A percentile compares a stretch with the other conserved stretches of the same genome.
Conservation (phyloP, 2,888 invertebrate genomes). For the Lasioglossum villosulum region DNA sequence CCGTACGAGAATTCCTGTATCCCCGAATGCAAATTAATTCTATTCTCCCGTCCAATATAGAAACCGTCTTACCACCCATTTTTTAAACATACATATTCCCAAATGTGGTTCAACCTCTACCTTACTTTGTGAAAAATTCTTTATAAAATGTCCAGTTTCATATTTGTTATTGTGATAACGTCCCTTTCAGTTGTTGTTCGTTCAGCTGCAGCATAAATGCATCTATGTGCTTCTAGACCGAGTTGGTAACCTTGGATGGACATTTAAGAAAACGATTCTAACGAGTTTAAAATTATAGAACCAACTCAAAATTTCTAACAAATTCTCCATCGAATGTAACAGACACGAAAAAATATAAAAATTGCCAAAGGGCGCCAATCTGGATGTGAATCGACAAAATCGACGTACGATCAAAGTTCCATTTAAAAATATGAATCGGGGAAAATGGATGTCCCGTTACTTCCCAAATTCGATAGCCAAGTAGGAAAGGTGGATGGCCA, state of each 20-base stretch:
- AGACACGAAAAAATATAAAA: background rate
- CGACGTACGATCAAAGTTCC: background rate
- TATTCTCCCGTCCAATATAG: conserved; percentile 2
- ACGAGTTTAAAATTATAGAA: background rate
- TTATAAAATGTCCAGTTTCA: background rate
- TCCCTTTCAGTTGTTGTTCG: background rate
- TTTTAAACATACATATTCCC: background rate
- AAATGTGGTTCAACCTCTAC: background rate
- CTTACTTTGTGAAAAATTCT: background rate
- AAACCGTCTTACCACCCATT: conserved; percentile 6
- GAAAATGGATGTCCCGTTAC: background rate
- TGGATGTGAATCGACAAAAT: background rate
- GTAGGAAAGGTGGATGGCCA: background rate
- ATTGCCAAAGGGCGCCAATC: background rate
- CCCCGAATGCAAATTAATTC: conserved; percentile 37
- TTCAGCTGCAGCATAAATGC: background rate
- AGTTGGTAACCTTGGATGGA: background rate
- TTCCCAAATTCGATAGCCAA: background rate
- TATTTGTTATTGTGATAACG: background rate
- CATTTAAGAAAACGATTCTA: no score
- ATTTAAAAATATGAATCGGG: background rate
- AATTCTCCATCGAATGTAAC: background rate
- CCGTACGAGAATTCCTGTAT: conserved; percentile 33
- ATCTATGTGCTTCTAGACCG: background rate
- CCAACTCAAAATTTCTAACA: background rate